Evolutionary conservation across 2,797 vertebrate species (phyloP), one percentile per base, ranked within the genome.

Genomic region (Falco biarmicus): DNA sequence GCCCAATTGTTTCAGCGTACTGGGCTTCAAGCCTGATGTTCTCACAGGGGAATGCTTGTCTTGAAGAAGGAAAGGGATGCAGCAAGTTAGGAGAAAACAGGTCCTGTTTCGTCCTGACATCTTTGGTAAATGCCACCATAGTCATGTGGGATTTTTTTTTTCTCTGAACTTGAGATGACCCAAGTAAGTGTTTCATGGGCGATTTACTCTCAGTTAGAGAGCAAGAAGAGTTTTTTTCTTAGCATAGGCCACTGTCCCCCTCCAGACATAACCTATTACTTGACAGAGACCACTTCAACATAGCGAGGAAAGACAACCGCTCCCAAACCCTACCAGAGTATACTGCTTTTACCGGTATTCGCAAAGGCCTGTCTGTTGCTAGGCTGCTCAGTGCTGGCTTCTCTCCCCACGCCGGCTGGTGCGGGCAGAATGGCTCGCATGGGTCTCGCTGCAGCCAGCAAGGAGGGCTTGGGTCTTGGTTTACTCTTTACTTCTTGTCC

Each of bases 1-100:
- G 25, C 99, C 99, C 43, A 99, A 98, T 70, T 99, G 99, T 97
- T 99, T 99, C 95, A 99, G 97, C 0, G 99, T 99, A 97, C 98
- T 99, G 77, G 99, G 99, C 97, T 99, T 99, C 93, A 99, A 98
- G 93, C 99, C 98, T 66, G 98, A 97, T 54, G 99, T 98, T 97
- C 96, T 98, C 91, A 99, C 98, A 81, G 87, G 94, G 45, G 97
- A 90, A 64, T 94, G 97, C 97, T 98, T 97, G 87, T 98, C 98
- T 98, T 91, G 76, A 92, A 59, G 63, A 97, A 98, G 17, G 68
- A 97, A 97, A 89, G 34, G 77, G 14, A 93, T 69, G 69, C 64
- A 69, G 22, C 41, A 79, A 39, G 61, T 96, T 94, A 94, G 3
- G 64, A 68, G 31, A 90, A 87, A 87, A 57, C 5, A 68, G 4